Evolutionary conservation across 1,140 invertebrate genomes (phyloP), one percentile per base, ranked within the genome.

Genomic region (Drosophila mayri): DNA sequence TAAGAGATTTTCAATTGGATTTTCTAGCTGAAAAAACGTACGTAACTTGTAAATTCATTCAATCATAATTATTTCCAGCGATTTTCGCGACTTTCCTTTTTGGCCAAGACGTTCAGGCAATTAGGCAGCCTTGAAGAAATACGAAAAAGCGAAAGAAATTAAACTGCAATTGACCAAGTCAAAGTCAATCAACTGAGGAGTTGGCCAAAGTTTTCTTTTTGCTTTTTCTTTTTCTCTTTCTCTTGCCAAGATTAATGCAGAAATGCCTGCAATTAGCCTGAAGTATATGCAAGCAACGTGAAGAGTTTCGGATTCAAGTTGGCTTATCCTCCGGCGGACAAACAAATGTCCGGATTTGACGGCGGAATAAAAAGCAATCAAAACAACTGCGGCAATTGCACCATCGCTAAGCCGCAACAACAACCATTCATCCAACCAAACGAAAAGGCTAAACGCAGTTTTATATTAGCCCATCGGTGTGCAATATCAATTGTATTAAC

Each of bases 1-100:
- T 90, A 81, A 79, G 67, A 81, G 73, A 62, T 79, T 79, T 70
- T 18, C 72, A 81, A 78, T 90, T 90, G 67, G 43, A 47, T 70
- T 62, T 60, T 57, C 16, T 49, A 37, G 14, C 32, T 38, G 57
- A 62, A 62, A 57, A 57, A 57, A 63, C 28, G 55, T 46, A 49
- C 55, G 88, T 90, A 81, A 28, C 63, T 70, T 52, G 46, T 75
- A 76, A 54, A 80, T 73, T 76, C 78, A 55, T 63, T 81, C 70
- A 85, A 90, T 85, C 80, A 77, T 81, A 90, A 90, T 90, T 90
- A 90, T 79, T 90, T 90, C 86, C 66, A 85, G 85, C 85, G 71
- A 81, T 90, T 90, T 75, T 64, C 64, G 79, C 65, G 50, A 46
- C 74, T 67, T 81, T 63, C 40, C 60, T 67, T 59, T 59, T 75